phyloP scores from a whole-genome alignment of 2,113 vertebrate species.

The Colistium nudipinnis region DNA sequence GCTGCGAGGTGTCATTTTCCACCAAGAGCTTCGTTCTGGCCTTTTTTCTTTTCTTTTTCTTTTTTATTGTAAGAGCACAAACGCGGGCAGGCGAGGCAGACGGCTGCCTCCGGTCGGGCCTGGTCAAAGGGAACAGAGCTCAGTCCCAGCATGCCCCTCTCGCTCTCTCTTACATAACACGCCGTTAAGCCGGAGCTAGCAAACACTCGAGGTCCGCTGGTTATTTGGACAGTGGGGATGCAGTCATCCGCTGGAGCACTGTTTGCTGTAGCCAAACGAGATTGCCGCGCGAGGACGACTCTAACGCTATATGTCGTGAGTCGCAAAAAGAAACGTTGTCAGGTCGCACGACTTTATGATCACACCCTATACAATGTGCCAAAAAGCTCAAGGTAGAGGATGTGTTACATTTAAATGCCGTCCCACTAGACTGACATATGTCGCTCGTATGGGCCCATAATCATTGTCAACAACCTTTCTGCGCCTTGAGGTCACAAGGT shows the following conservation, averaged over 20 bases:
- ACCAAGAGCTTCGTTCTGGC: constrained; percentile 6
- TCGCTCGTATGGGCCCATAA: no score
- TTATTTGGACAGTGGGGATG: constrained; percentile 67
- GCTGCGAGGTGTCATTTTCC: constrained; percentile 42
- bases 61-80: constrained; percentile 33
- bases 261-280: constrained; percentile 42
- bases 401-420: constrained; percentile 3
- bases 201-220: constrained; percentile 74
- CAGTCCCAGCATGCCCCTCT: constrained; percentile 32
- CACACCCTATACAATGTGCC: not conserved
- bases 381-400: not conserved
- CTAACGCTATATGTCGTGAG: not conserved
- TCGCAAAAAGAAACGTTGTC: not conserved
- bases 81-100: constrained; percentile 9
- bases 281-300: constrained; percentile 33
- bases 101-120: constrained; percentile 26
- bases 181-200: constrained; percentile 70
- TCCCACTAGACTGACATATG: not conserved
- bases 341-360: not conserved
- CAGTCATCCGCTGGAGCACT: constrained; percentile 43
- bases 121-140: constrained; percentile 46
- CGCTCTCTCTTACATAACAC: constrained; percentile 68
- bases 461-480: no score
- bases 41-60: no score
- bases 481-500: constrained; percentile 37